A percentile compares a stretch with the other conserved stretches of the same genome.
These are phyloP conservation scores for Temnothorax longispinosus DNA, from an alignment of 1,140 invertebrate genomes.

Conservation along the genomic window DNA sequence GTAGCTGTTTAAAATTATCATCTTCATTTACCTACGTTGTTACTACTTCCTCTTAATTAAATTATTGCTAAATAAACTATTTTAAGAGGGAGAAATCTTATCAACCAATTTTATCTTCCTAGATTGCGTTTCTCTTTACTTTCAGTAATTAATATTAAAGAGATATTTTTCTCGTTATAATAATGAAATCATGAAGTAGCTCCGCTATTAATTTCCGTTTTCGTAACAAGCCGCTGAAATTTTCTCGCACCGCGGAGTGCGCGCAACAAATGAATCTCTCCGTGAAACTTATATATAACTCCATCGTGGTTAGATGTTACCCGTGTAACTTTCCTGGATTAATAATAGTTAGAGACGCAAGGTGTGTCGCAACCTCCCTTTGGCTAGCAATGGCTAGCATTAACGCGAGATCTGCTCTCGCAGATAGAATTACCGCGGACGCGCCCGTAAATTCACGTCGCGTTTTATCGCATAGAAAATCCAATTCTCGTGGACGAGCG, in stretches of 20 bases:
- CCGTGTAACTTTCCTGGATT: constrained; percentile 9
- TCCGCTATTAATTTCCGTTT: background rate
- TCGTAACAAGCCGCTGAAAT: background rate
- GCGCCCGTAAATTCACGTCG: constrained; percentile 25
- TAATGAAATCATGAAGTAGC: background rate
- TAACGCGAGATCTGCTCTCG: background rate
- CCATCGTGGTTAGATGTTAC: background rate
- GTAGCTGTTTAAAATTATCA: background rate
- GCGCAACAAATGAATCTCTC: background rate
- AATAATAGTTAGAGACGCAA: constrained; percentile 42
- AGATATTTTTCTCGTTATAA: background rate
- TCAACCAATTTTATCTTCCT: background rate
- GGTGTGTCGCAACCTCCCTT: constrained; percentile 33
- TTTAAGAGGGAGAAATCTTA: background rate
- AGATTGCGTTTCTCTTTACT: background rate
- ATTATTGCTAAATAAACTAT: background rate
- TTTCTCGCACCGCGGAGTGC: background rate
- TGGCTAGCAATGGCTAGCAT: background rate
- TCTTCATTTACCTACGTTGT: background rate
- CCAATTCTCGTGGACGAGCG: background rate
- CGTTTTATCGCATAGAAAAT: constrained; percentile 29
- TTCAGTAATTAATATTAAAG: background rate
- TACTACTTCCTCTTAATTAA: background rate
- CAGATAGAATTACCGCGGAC: constrained; percentile 8
- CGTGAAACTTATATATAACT: background rate